Conservation (phyloP, 2,797 vertebrate species). For the Dicrostonyx torquatus region DNA sequence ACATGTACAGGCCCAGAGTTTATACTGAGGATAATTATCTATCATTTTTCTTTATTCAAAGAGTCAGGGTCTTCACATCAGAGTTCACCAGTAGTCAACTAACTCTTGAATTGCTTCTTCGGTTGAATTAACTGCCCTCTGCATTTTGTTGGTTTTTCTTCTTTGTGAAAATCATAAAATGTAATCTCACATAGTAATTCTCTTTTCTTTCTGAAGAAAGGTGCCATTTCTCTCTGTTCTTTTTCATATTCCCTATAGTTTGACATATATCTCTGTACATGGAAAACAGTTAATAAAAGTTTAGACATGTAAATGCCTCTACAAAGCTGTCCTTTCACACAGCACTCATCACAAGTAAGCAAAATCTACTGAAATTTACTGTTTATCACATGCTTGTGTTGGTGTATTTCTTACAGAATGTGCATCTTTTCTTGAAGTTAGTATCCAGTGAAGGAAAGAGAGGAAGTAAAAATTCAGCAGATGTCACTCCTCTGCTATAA, state of each 20-base stretch:
- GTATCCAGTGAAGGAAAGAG: neutral
- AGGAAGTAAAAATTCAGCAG: constrained; percentile 1
- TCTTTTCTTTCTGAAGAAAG: neutral
- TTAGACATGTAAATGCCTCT: neutral
- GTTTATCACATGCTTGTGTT: neutral
- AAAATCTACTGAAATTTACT: neutral
- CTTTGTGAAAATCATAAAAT: neutral
- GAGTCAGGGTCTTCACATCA: neutral
- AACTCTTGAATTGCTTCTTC: neutral
- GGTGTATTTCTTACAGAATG: too few relatives aligned
- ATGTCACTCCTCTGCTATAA: neutral
- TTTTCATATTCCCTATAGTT: neutral
- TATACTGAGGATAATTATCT: neutral
- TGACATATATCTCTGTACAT: neutral
- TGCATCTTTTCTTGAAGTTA: neutral
- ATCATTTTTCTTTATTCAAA: neutral
- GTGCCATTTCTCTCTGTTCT: neutral
- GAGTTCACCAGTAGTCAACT: neutral
- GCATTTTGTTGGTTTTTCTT: neutral
- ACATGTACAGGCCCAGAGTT: neutral
- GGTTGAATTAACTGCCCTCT: neutral
- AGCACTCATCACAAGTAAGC: neutral
- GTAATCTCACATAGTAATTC: neutral
- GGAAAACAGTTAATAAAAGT: neutral
- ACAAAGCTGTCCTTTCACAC: neutral